These are phyloP conservation scores for Petrosia ficiformis DNA, from an alignment of 37 sponge, comb jelly and placozoan genomes.

Conservation along the genomic window DNA sequence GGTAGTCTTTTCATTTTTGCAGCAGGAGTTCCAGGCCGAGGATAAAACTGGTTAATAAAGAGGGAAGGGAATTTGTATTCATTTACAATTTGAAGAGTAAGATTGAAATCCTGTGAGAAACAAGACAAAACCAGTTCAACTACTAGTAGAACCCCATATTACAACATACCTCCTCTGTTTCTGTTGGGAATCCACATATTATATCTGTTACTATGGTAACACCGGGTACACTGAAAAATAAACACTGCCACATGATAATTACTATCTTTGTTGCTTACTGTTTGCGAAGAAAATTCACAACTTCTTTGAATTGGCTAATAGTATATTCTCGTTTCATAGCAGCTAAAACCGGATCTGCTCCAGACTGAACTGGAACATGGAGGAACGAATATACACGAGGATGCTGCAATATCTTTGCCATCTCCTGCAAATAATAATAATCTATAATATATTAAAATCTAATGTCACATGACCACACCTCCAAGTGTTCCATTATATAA, in stretches of 20 bases:
- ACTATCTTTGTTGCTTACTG: constrained; percentile 34
- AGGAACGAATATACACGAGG: constrained; percentile 96
- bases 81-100: constrained; percentile 67
- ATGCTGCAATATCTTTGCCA: constrained; percentile 78
- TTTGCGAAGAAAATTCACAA: constrained; percentile 81
- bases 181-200: constrained; percentile 98
- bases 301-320: constrained; percentile 61
- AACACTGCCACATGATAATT: too few species aligned
- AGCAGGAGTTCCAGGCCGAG: constrained; percentile 97
- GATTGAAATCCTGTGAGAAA: constrained; percentile 70
- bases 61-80: constrained; percentile 89
- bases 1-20: constrained; percentile 92
- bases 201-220: constrained; percentile 98
- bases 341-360: constrained; percentile 80
- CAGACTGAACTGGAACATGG: constrained; percentile 96
- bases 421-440: constrained; percentile 60
- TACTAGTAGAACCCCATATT: background rate
- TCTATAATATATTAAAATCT: too few species aligned
- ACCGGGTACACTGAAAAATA: constrained; percentile 80
- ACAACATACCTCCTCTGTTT: constrained; percentile 68
- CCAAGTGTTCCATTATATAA: constrained; percentile 91
- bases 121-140: background rate
- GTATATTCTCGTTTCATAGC: constrained; percentile 98
- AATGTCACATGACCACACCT: constrained; percentile 40
- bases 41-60: constrained; percentile 99